A percentile compares a stretch with the other conserved stretches of the same genome.
phyloP scores from a whole-genome alignment of 2,888 invertebrate species.

The Yponomeuta cagnagella region DNA sequence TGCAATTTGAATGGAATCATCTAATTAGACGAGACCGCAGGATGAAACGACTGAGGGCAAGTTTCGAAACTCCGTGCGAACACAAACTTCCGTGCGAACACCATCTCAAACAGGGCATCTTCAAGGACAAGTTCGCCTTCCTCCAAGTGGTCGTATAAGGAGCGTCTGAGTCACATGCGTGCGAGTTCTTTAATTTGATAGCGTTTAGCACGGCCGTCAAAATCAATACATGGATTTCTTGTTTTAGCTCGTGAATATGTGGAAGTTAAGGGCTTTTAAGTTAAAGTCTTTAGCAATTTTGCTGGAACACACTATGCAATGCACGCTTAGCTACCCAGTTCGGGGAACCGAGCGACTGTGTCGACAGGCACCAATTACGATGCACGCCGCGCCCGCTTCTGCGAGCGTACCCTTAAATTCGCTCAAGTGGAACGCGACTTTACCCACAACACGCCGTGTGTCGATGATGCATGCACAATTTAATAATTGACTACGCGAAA shows the following conservation, averaged over 20 bases:
- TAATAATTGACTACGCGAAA: conserved; percentile 34
- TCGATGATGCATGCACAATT: conserved; percentile 42
- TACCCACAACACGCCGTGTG: conserved; percentile 44
- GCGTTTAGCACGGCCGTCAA: background rate
- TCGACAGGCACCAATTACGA: conserved; percentile 40
- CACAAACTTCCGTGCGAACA: background rate
- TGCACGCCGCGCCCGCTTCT: conserved; percentile 31
- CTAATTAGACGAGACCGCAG: background rate
- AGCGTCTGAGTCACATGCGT: background rate
- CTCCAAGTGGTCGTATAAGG: background rate
- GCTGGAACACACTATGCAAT: conserved; percentile 5
- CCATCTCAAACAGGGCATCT: background rate
- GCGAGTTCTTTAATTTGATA: background rate
- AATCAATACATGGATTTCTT: conserved; percentile 2
- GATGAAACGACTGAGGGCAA: background rate
- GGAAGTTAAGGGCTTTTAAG: background rate
- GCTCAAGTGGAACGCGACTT: conserved; percentile 47
- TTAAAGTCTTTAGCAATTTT: conserved; percentile 7
- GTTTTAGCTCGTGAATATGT: background rate
- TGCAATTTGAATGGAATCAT: background rate
- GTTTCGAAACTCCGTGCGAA: background rate
- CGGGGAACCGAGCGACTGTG: conserved; percentile 13
- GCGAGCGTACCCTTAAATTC: conserved; percentile 47
- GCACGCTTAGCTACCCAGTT: conserved; percentile 12
- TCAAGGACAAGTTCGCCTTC: background rate